phyloP scores from a whole-genome alignment of 2,113 vertebrate species.

The Tauraco erythrolophus region DNA sequence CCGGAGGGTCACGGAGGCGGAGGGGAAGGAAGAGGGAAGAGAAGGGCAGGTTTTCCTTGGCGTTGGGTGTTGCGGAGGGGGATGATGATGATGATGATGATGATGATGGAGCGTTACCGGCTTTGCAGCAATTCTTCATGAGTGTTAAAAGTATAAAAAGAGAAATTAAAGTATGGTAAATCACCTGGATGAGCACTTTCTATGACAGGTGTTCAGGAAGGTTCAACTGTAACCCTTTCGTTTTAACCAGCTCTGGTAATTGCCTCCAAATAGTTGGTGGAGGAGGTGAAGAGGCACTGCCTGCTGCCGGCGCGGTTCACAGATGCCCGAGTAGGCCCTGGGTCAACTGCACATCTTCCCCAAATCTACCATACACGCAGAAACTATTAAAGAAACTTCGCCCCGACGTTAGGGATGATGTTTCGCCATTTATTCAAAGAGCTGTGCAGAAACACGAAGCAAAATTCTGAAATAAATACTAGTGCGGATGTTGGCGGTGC shows the following conservation, averaged over 20 bases:
- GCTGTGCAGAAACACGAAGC: not conserved
- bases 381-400: not conserved
- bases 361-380: rapidly evolving
- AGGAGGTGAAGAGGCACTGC: not conserved
- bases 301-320: rapidly evolving
- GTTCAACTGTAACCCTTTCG: not conserved
- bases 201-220: not conserved
- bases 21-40: no score
- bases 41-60: no score
- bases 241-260: not conserved
- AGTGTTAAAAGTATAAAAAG: not conserved
- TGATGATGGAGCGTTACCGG: not conserved
- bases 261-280: not conserved
- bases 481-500: rapidly evolving
- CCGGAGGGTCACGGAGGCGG: no score
- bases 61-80: not conserved
- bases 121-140: not conserved
- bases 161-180: not conserved
- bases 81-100: not conserved
- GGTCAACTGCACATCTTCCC: not conserved
- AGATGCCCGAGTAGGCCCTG: not conserved
- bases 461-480: not conserved
- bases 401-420: rapidly evolving
- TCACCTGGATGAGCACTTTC: not conserved
- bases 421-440: not conserved